phyloP scores from a whole-genome alignment of 2,888 invertebrate genomes.

The Epistrophe grossulariae region DNA sequence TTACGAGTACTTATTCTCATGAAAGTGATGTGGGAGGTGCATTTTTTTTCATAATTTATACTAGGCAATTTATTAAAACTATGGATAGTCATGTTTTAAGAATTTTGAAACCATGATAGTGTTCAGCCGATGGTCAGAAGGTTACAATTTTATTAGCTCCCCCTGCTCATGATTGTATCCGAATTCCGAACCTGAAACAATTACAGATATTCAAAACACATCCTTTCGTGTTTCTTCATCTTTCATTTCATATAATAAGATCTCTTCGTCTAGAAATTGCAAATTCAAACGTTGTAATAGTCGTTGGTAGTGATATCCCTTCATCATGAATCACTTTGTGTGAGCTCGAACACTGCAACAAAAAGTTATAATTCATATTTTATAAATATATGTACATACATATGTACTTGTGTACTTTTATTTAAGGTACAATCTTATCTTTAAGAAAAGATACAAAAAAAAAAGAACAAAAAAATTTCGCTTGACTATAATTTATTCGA shows the following conservation, averaged over 20 bases:
- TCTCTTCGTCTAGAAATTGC: slow-evolving; percentile 56
- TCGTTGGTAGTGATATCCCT: slow-evolving; percentile 60
- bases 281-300: slow-evolving; percentile 65
- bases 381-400: slow-evolving; percentile 20
- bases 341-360: slow-evolving; percentile 21
- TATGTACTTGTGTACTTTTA: not conserved
- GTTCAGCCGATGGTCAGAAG: not conserved
- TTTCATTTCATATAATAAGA: not conserved
- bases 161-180: not conserved
- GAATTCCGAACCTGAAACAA: not conserved
- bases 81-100: too few species aligned
- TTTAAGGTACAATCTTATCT: slow-evolving; percentile 50
- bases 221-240: slow-evolving; percentile 53
- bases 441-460: slow-evolving; percentile 10
- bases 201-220: slow-evolving; percentile 46
- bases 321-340: slow-evolving; percentile 57
- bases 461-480: slow-evolving; percentile 37
- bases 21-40: too few species aligned
- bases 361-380: slow-evolving; percentile 63
- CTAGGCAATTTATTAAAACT: too few species aligned
- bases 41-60: too few species aligned
- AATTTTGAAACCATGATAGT: not conserved
- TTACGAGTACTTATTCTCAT: too few species aligned
- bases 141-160: not conserved
- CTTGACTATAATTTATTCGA: slow-evolving; percentile 65